Base-by-base conservation (phyloP, 2,888 invertebrate species). In the Ommatoiulus sabulosus region DNA sequence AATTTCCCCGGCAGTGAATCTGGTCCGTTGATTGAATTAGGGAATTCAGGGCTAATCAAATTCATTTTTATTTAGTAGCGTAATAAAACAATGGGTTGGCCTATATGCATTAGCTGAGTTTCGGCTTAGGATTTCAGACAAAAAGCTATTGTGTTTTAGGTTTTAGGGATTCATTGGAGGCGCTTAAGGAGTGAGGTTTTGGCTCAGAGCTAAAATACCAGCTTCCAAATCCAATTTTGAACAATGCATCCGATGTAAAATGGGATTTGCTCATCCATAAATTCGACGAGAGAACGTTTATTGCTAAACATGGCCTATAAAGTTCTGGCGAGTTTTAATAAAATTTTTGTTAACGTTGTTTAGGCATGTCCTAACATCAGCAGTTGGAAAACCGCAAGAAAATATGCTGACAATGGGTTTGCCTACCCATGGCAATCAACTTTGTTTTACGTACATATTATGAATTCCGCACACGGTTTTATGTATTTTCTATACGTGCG, bases 291-390 rank as follows among this genome's bases (percentile, higher is more conserved):
- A 72, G 24, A 72, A 17, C 72, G 72, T 72, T 72, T 72, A 72
- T 72, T 72, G 72, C 72, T 24, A 72, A 72, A 72, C 72, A 72
- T 72, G 7, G 72, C 72, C 72, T 8, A 72, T 72, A 72, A 24
- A 72, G 72, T 72, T 72, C 72, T 24, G 72, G 72, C 72, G 72
- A 72, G 72, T 72, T 72, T 72, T 72, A 72, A 72, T 72, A 72
- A 72, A 72, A 72, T 72, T 72, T 72, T 72, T 17, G 72, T 17
- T 72, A 72, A 72, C 72, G 72, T 72, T 72, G 72, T 72, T 72
- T 72, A 72, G 17, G 24, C 8, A 72, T 72, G 24, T 72, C 72
- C 72, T 17, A 3, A 24, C 4, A 17, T 17, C 1, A n/a, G 63
- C 1, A 8, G 20, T 8, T 20, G 24, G 72, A 72, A n/a, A 72